Conservation (phyloP, 2,113 vertebrate species). For the Phylloscopus trochiloides region DNA sequence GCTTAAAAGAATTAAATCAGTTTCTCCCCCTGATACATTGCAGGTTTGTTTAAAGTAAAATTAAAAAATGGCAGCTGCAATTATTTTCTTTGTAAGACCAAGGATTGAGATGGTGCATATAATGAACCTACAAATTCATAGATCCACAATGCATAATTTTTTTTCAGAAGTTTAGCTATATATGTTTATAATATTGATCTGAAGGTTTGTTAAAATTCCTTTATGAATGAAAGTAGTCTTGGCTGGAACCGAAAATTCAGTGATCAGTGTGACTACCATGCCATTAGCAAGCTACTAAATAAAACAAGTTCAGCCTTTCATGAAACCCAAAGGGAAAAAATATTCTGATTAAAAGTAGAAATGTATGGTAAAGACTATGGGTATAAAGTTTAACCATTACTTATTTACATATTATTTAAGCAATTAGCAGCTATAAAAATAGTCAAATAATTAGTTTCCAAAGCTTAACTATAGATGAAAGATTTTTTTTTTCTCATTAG, state of each 20-base stretch:
- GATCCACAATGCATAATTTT: not conserved
- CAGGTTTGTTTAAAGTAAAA: not conserved
- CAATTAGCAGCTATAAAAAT: not conserved
- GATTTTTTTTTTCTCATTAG: not conserved
- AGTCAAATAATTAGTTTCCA: not conserved
- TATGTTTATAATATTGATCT: not conserved
- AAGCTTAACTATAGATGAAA: not conserved
- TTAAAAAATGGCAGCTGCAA: not conserved
- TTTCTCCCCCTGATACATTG: not conserved
- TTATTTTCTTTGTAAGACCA: not conserved
- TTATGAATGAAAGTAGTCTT: not conserved
- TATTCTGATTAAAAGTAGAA: not conserved
- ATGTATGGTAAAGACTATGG: not conserved
- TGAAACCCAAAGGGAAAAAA: not conserved
- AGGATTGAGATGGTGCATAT: not conserved
- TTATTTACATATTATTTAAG: not conserved
- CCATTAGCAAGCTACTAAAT: not conserved
- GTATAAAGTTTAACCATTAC: not conserved
- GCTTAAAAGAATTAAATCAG: not conserved
- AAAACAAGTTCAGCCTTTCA: not conserved
- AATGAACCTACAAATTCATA: not conserved
- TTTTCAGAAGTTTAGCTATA: not conserved
- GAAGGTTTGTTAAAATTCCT: not conserved
- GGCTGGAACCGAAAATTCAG: not conserved
- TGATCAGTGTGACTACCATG: not conserved